These are phyloP conservation scores for Micronycteris hirsuta DNA, from an alignment of 2,113 vertebrate genomes.

Conservation along the genomic window DNA sequence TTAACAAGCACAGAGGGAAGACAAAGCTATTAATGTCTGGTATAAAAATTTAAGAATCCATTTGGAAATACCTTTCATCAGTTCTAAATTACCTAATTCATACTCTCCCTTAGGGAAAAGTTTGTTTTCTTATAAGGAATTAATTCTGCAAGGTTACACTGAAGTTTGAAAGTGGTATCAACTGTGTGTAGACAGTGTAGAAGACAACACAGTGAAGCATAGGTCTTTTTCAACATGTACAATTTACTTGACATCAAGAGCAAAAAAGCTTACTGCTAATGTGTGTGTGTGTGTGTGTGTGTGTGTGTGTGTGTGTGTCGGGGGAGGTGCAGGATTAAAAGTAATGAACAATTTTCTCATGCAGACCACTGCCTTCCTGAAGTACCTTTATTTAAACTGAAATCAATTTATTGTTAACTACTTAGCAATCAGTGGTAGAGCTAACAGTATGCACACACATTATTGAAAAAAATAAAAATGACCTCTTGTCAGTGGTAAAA, in stretches of 20 bases:
- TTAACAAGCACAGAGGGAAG: constrained; percentile 75
- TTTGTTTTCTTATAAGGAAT: constrained; percentile 58
- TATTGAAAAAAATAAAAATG: constrained; percentile 45
- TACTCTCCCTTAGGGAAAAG: constrained; percentile 43
- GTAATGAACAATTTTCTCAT: constrained; percentile 55
- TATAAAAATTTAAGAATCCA: constrained; percentile 75
- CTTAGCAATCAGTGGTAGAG: constrained; percentile 61
- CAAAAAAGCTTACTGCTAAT: constrained; percentile 57
- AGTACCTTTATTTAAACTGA: constrained; percentile 68
- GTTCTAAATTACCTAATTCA: constrained; percentile 70
- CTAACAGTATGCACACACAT: constrained; percentile 54
- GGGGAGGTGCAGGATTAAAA: background rate
- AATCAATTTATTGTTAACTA: constrained; percentile 55
- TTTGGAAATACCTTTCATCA: constrained; percentile 71
- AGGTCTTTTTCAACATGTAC: background rate
- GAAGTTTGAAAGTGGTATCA: background rate
- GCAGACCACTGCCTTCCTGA: constrained; percentile 61
- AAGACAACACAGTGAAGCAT: background rate
- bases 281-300: constrained; percentile 4
- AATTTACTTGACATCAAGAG: constrained; percentile 45
- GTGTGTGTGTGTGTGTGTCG: background rate
- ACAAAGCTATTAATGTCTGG: constrained; percentile 72
- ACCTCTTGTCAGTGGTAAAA: constrained; percentile 51
- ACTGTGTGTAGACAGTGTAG: background rate
- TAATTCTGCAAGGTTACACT: constrained; percentile 15